These are phyloP conservation scores for Drosophila ambigua DNA, from an alignment of 1,140 invertebrate genomes.

Conservation along the genomic window DNA sequence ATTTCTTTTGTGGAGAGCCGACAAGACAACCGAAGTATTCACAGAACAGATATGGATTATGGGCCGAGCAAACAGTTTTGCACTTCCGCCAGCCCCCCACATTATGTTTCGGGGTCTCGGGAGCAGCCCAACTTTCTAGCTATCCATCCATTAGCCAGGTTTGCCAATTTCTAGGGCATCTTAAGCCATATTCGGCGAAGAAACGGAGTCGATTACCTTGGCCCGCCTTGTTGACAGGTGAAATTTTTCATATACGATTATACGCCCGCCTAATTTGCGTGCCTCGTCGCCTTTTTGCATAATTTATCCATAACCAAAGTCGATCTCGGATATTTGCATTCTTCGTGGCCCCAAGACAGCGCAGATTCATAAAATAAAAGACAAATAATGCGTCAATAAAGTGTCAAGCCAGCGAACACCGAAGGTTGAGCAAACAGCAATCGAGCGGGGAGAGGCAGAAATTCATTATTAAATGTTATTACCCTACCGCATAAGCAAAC, in stretches of 20 bases:
- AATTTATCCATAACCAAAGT: slow-evolving; percentile 60
- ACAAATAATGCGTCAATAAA: slow-evolving; percentile 60
- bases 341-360: slow-evolving; percentile 20
- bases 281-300: slow-evolving; percentile 54
- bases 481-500: slow-evolving; percentile 31
- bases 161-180: slow-evolving; percentile 67
- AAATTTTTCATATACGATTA: slow-evolving; percentile 49
- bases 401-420: slow-evolving; percentile 53
- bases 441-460: slow-evolving; percentile 32
- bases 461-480: slow-evolving; percentile 69
- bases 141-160: slow-evolving; percentile 21
- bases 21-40: slow-evolving; percentile 26
- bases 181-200: slow-evolving; percentile 50
- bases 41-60: slow-evolving; percentile 33
- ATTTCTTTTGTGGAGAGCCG: slow-evolving; percentile 54
- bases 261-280: slow-evolving; percentile 65
- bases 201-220: slow-evolving; percentile 62
- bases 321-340: slow-evolving; percentile 63
- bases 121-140: slow-evolving; percentile 58
- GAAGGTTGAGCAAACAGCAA: slow-evolving; percentile 64
- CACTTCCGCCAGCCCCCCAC: slow-evolving; percentile 62
- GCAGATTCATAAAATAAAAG: slow-evolving; percentile 21
- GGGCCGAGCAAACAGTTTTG: slow-evolving; percentile 17
- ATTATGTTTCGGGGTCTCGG: slow-evolving; percentile 15
- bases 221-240: slow-evolving; percentile 63